phyloP scores from a whole-genome alignment of 2,113 vertebrate species.

The Archilochus colubris region DNA sequence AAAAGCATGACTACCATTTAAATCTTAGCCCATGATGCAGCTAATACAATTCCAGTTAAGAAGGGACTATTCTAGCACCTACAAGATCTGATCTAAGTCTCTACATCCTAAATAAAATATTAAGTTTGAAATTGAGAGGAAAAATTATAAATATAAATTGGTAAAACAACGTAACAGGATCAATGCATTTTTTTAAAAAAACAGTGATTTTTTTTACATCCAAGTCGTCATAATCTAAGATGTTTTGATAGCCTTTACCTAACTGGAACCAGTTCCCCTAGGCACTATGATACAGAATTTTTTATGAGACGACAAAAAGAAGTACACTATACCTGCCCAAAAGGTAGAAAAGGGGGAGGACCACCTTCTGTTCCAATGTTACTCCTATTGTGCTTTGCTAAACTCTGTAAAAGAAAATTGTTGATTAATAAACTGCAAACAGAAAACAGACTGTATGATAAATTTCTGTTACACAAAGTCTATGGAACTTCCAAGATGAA shows the following conservation, averaged over 20 bases:
- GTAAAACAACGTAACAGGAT: not conserved
- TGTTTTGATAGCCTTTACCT: not conserved
- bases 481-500: not conserved
- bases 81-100: not conserved
- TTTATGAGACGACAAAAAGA: not conserved
- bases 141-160: not conserved
- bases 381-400: constrained; percentile 94
- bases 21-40: not conserved
- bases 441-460: not conserved
- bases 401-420: constrained; percentile 80
- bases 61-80: not conserved
- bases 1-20: not conserved
- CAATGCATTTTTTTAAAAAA: not conserved
- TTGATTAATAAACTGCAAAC: not conserved
- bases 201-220: not conserved
- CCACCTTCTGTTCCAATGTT: constrained; percentile 96
- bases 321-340: constrained; percentile 88
- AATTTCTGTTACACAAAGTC: not conserved
- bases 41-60: not conserved
- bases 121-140: not conserved
- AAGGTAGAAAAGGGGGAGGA: constrained; percentile 96
- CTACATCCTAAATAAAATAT: not conserved
- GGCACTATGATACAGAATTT: not conserved
- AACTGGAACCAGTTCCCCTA: not conserved
- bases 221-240: not conserved